These are phyloP conservation scores for Anoplius nigerrimus DNA, from an alignment of 2,888 invertebrate genomes.

Conservation along the genomic window DNA sequence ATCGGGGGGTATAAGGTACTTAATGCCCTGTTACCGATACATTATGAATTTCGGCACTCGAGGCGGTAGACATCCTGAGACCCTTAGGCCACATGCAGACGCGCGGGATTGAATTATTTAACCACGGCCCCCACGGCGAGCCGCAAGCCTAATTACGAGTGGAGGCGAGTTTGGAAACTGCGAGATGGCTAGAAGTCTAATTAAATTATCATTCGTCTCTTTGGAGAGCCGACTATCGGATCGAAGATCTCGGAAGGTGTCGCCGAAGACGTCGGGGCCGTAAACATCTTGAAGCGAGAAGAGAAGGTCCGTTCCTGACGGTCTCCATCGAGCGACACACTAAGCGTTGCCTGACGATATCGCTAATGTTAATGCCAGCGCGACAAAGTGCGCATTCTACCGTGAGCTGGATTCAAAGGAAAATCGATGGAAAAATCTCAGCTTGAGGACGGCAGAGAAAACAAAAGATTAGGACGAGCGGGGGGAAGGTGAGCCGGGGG, in stretches of 20 bases:
- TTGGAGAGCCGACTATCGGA: not conserved
- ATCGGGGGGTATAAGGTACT: slow-evolving; percentile 14
- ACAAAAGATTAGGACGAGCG: slow-evolving; percentile 10
- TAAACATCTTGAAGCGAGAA: no score
- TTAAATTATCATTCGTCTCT: slow-evolving; percentile 48
- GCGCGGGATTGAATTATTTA: slow-evolving; percentile 50
- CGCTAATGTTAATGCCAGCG: no score
- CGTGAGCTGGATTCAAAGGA: slow-evolving; percentile 34
- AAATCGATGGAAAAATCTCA: slow-evolving; percentile 36
- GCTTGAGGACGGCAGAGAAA: slow-evolving; percentile 31
- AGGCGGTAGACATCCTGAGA: slow-evolving; percentile 26
- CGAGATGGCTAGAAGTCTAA: slow-evolving; percentile 36
- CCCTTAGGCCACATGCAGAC: slow-evolving; percentile 37
- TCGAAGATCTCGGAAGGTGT: no score
- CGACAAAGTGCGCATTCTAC: no score
- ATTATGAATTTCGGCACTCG: slow-evolving; percentile 36
- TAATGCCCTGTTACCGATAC: slow-evolving; percentile 34
- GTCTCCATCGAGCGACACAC: no score
- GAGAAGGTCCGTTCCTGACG: no score
- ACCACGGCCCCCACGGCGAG: slow-evolving; percentile 40
- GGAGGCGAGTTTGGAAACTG: slow-evolving; percentile 45
- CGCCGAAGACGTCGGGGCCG: no score
- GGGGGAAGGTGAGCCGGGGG: not conserved
- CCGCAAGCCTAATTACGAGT: slow-evolving; percentile 53
- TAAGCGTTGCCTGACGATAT: no score